phyloP scores from a whole-genome alignment of 2,888 invertebrate species.

The Tyria jacobaeae region DNA sequence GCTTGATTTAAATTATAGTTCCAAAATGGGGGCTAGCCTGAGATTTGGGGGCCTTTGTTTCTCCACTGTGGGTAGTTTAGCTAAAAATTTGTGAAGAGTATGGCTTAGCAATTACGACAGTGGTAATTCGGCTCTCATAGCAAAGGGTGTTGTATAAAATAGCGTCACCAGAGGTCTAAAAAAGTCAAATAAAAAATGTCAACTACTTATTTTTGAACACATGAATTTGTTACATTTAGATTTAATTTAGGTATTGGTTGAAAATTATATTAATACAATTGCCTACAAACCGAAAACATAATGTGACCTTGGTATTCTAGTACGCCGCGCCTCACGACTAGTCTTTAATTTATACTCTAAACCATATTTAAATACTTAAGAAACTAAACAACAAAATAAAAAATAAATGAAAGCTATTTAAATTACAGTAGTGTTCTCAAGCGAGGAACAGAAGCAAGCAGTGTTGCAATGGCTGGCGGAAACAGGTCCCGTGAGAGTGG shows the following conservation, averaged over 20 bases:
- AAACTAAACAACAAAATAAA: neutral
- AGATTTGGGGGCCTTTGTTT: neutral
- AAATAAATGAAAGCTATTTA: conserved; percentile 16
- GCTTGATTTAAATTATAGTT: neutral
- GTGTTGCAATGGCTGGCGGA: conserved; percentile 79
- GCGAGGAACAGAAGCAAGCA: conserved; percentile 76
- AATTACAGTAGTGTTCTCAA: conserved; percentile 75
- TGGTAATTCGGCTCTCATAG: neutral
- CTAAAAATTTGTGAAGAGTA: neutral
- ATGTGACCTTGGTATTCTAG: neutral
- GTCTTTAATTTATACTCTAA: neutral
- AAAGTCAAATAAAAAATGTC: neutral
- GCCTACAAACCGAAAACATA: neutral
- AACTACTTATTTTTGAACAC: neutral
- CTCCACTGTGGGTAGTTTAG: neutral
- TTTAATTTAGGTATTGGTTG: neutral
- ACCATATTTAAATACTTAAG: neutral
- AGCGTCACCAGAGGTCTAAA: neutral
- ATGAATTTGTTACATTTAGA: neutral
- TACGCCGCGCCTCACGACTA: neutral
- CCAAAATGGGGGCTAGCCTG: neutral
- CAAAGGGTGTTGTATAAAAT: neutral
- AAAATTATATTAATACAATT: no score
- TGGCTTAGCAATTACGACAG: neutral
- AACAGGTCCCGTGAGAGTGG: conserved; percentile 72